Conservation (phyloP, 2,797 vertebrate genomes). For the Semaprochilodus insignis region DNA sequence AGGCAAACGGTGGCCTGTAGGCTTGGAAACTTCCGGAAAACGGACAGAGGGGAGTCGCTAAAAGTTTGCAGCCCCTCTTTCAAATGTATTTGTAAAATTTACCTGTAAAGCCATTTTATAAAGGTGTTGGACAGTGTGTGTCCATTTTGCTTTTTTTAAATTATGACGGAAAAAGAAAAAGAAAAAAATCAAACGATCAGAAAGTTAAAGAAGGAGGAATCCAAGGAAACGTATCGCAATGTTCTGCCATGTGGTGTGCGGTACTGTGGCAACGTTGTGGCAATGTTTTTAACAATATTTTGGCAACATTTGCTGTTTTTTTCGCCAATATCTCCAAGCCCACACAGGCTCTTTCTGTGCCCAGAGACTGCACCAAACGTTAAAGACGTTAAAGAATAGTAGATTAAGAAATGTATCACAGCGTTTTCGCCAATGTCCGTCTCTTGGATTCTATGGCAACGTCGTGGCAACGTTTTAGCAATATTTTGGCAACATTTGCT, state of each 20-base stretch:
- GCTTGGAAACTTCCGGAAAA: slow-evolving; percentile 71
- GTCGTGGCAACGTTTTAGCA: slow-evolving; percentile 59
- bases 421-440: slow-evolving; percentile 49
- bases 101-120: slow-evolving; percentile 65
- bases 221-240: slow-evolving; percentile 47
- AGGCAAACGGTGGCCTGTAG: slow-evolving; percentile 77
- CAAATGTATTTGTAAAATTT: slow-evolving; percentile 68
- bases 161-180: slow-evolving; percentile 43
- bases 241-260: slow-evolving; percentile 56
- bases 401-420: slow-evolving; percentile 59
- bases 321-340: slow-evolving; percentile 73
- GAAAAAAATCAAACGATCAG: neutral
- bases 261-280: slow-evolving; percentile 56
- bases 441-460: slow-evolving; percentile 51
- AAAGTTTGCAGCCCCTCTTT: slow-evolving; percentile 62
- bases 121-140: slow-evolving; percentile 58
- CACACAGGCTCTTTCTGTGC: slow-evolving; percentile 66
- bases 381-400: slow-evolving; percentile 57
- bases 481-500: slow-evolving; percentile 81
- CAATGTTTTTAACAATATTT: slow-evolving; percentile 63
- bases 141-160: slow-evolving; percentile 48
- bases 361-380: slow-evolving; percentile 58
- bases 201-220: slow-evolving; percentile 32
- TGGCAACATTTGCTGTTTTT: slow-evolving; percentile 79
- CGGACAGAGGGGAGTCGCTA: slow-evolving; percentile 59